Percentiles rank a stretch among this genome's conserved stretches.
These are phyloP conservation scores for Dreissena polymorpha DNA, from an alignment of 1,140 invertebrate species.

Conservation along the genomic window DNA sequence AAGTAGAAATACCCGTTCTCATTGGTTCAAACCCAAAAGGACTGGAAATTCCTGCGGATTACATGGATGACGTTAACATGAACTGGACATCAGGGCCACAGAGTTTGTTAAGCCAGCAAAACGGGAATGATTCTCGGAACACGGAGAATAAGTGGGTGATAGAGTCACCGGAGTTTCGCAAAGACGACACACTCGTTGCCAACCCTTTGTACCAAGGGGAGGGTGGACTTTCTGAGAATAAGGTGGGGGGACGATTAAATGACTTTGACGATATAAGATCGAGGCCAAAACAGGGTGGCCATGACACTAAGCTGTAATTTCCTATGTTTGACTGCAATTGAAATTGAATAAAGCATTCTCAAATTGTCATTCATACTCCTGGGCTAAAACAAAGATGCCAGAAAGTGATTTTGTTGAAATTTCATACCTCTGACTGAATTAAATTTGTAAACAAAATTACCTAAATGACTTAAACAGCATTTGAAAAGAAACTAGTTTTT, in stretches of 20 bases:
- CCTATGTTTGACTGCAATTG: too few relatives aligned
- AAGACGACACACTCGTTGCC: constrained; percentile 57
- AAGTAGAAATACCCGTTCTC: constrained; percentile 66
- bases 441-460: too few relatives aligned
- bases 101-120: constrained; percentile 43
- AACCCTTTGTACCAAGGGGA: constrained; percentile 66
- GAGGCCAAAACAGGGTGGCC: too few relatives aligned
- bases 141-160: constrained; percentile 44
- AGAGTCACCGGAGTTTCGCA: constrained; percentile 61
- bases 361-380: too few relatives aligned
- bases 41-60: constrained; percentile 57
- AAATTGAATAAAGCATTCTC: too few relatives aligned
- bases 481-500: too few relatives aligned
- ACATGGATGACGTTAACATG: constrained; percentile 56
- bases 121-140: constrained; percentile 36
- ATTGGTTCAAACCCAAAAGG: constrained; percentile 69
- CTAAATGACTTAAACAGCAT: too few relatives aligned
- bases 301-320: too few relatives aligned
- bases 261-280: constrained; percentile 7
- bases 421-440: too few relatives aligned
- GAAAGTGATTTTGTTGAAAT: too few relatives aligned
- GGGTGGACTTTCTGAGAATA: constrained; percentile 8
- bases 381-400: too few relatives aligned
- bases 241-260: neutral
- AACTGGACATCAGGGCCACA: constrained; percentile 64